Evolutionary conservation across 1,140 invertebrate genomes (phyloP).

Genomic region (Polypedilum vanderplanki): DNA sequence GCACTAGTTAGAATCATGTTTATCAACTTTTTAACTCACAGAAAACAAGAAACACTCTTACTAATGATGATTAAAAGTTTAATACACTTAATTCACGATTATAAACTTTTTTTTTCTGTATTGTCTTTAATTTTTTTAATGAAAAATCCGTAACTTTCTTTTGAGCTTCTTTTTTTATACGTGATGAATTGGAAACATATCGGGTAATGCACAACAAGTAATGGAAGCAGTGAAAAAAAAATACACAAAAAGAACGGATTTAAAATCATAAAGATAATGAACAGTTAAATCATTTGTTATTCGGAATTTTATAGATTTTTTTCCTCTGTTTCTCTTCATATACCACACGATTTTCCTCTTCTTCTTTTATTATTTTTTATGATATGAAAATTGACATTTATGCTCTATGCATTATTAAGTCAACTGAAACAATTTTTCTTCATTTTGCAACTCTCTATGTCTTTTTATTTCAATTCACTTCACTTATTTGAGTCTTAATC

Average conservation of each 20-base stretch:
- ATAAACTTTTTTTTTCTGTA: too few species aligned
- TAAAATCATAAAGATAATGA: conserved; percentile 1
- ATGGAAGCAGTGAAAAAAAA: too few species aligned
- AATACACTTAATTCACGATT: too few species aligned
- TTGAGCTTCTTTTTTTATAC: neutral
- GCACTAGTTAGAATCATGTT: too few species aligned
- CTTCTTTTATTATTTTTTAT: neutral
- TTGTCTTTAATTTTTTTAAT: too few species aligned
- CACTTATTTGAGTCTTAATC: neutral
- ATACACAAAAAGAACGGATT: neutral
- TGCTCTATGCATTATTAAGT: neutral
- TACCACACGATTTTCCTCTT: neutral
- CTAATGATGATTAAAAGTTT: too few species aligned
- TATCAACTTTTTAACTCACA: too few species aligned
- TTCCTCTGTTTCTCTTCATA: neutral
- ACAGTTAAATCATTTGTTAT: conserved; percentile 7
- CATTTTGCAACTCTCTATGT: neutral
- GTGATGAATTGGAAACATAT: neutral
- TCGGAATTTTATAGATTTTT: conserved; percentile 3
- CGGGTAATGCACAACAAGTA: neutral
- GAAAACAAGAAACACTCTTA: too few species aligned
- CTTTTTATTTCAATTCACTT: too few species aligned
- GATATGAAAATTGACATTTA: conserved; percentile 7
- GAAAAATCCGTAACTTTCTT: neutral
- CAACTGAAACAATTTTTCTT: neutral